These are phyloP conservation scores for Zhengitettix transpicula DNA, from an alignment of 2,888 invertebrate species.

Conservation along the genomic window DNA sequence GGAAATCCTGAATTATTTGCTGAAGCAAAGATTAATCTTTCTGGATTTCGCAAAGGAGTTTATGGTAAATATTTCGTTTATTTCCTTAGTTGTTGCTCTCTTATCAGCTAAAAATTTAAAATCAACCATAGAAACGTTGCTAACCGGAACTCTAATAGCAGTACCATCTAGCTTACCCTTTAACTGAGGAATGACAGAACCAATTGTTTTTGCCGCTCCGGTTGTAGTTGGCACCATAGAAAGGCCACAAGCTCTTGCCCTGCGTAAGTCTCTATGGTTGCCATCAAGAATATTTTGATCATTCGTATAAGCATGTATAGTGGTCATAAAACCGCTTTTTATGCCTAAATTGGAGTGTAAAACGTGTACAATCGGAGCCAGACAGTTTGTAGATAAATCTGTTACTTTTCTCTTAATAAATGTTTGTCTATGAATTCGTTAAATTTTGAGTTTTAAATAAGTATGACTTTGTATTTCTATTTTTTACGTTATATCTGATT, in stretches of 20 bases:
- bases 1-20: too few relatives aligned
- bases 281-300: neutral
- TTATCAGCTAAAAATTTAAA: neutral
- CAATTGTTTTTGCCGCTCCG: neutral
- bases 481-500: too few relatives aligned
- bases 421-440: too few relatives aligned
- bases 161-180: neutral
- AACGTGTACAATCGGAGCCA: neutral
- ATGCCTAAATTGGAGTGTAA: neutral
- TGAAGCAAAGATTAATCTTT: too few relatives aligned
- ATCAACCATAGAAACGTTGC: neutral
- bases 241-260: neutral
- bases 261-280: neutral
- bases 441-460: too few relatives aligned
- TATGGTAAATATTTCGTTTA: too few relatives aligned
- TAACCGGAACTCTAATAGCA: neutral
- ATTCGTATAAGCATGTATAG: neutral
- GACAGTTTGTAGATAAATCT: neutral
- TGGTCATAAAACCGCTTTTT: neutral
- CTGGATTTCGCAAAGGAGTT: too few relatives aligned
- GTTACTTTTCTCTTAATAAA: too few relatives aligned
- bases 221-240: neutral
- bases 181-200: neutral
- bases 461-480: too few relatives aligned
- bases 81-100: neutral